Evolutionary conservation across 2,888 invertebrate genomes (phyloP), one percentile per base, ranked within the genome.

Genomic region (Caradrina clavipalpis): DNA sequence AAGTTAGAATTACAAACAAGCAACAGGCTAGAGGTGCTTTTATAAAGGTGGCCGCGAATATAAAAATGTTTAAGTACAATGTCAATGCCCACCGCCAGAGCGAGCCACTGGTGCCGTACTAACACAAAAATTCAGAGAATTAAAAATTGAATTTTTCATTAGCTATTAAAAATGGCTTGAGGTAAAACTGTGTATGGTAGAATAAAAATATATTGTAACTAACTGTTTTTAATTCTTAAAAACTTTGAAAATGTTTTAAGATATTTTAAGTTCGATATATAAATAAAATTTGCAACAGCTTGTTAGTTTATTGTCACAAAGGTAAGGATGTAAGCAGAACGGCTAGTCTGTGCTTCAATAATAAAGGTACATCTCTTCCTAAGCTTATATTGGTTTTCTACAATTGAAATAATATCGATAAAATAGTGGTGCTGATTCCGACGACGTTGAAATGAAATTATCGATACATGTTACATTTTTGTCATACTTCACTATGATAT

Each of bases 401-500:
- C 39, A 42, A 58, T 69, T 69, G 42, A 63, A 64, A 60, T 60
- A 57, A 50, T 78, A 71, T 73, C 73, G 67, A 77, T 69, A 65
- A 35, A 57, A 71, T 56, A 73, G 71, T 80, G 82, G 82, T 83
- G 83, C 81, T 83, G 81, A 56, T 69, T 59, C 63, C 56, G 68
- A 65, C 54, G 69, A 67, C 49, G 69, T 63, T 66, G 51, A 62
- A 68, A 21, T 62, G 58, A 64, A 70, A 72, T 42, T 60, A 70
- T 78, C 64, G 74, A 80, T 80, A 72, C 66, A 66, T 80, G 63
- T 75, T 59, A 77, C 60, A 75, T 77, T 71, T 39, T 83, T 66
- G 56, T 80, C 76, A 82, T 74, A 79, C 57, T 79, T 74, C 78
- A 83, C 80, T 72, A 83, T 65, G 69, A 76, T 75, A 73, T 72